These are phyloP conservation scores for Onthophagus sagittarius DNA, from an alignment of 2,888 invertebrate species.

Conservation along the genomic window DNA sequence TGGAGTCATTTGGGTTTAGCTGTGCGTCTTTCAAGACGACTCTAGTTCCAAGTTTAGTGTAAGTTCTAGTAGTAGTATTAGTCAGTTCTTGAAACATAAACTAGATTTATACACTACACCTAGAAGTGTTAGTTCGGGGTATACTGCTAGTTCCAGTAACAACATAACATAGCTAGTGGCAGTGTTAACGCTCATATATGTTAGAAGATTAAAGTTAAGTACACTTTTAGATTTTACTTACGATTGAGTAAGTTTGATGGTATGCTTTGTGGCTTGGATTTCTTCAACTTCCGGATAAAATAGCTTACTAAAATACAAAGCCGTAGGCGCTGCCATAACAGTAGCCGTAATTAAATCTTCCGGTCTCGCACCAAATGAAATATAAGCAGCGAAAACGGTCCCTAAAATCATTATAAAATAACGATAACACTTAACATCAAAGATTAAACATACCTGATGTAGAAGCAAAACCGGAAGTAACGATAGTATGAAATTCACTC, in stretches of 20 bases:
- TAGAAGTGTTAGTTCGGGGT: too few relatives aligned
- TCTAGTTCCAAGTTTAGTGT: too few relatives aligned
- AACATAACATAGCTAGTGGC: too few relatives aligned
- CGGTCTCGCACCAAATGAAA: slow-evolving; percentile 83
- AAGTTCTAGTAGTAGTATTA: too few relatives aligned
- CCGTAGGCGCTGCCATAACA: slow-evolving; percentile 95
- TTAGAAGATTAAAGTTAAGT: too few relatives aligned
- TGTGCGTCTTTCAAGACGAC: too few relatives aligned
- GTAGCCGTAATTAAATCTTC: slow-evolving; percentile 88
- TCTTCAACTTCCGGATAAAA: slow-evolving; percentile 88
- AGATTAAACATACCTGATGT: slow-evolving; percentile 66
- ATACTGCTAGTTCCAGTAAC: too few relatives aligned
- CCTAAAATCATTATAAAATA: slow-evolving; percentile 47
- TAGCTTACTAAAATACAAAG: slow-evolving; percentile 84
- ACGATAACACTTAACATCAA: not conserved
- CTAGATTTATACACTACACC: too few relatives aligned
- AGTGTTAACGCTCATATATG: too few relatives aligned
- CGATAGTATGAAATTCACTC: slow-evolving; percentile 89
- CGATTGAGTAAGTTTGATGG: slow-evolving; percentile 69
- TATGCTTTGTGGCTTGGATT: slow-evolving; percentile 70
- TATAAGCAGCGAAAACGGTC: slow-evolving; percentile 88
- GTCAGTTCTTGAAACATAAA: too few relatives aligned
- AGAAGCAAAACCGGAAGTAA: slow-evolving; percentile 93
- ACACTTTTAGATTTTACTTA: slow-evolving; percentile 49
- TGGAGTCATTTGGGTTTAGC: too few relatives aligned